Conservation (phyloP, 2,113 vertebrate genomes). For the Cricetomys ansorgei region DNA sequence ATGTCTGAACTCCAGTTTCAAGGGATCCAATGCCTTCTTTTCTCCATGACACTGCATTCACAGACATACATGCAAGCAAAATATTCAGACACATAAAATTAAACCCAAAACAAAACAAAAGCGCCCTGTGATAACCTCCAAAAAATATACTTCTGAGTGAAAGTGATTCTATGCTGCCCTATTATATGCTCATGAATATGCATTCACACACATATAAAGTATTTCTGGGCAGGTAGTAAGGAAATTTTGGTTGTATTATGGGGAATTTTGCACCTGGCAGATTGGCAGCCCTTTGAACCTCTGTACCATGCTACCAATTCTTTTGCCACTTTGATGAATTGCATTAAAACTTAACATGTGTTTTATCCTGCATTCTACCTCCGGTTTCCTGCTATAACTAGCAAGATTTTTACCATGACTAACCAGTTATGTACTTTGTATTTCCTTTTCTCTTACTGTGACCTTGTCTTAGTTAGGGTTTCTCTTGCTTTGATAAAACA, state of each 20-base stretch:
- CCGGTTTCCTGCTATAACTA: neutral
- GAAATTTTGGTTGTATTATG: neutral
- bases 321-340: too few species aligned
- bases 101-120: neutral
- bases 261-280: neutral
- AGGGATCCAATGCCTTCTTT: neutral
- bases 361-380: too few species aligned
- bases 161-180: neutral
- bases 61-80: neutral
- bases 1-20: neutral
- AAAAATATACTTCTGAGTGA: neutral
- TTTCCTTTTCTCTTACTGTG: too few species aligned
- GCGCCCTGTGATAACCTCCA: neutral
- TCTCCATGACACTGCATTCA: too few species aligned
- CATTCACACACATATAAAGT: fast-evolving
- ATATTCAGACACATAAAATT: neutral
- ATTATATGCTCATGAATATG: fast-evolving
- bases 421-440: too few species aligned
- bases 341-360: neutral
- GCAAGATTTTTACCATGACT: neutral
- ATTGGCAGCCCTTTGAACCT: neutral
- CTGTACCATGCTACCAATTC: fast-evolving
- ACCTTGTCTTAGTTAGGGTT: neutral
- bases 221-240: neutral
- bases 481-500: neutral